These are phyloP conservation scores for Ophthalmolycus amberensis DNA, from an alignment of 2,113 vertebrate species.

Conservation along the genomic window DNA sequence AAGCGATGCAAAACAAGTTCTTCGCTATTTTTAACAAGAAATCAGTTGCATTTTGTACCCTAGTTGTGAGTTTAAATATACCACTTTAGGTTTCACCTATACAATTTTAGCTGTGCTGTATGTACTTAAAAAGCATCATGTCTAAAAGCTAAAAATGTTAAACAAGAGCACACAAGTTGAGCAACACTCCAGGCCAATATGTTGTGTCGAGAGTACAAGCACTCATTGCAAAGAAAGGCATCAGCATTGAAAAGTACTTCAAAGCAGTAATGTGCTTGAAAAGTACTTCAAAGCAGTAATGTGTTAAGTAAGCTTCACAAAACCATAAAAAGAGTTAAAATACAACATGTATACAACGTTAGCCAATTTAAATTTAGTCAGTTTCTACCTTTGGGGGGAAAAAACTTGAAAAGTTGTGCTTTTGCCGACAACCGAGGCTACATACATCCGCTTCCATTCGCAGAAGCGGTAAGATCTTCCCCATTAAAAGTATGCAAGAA, in stretches of 20 bases:
- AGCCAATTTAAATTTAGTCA: too few species aligned
- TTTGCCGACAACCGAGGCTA: neutral
- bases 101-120: neutral
- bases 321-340: neutral
- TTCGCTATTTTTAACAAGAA: neutral
- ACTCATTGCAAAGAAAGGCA: neutral
- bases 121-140: neutral
- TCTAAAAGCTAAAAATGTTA: neutral
- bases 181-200: neutral
- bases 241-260: neutral
- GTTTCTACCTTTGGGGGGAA: neutral
- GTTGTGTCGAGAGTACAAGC: neutral
- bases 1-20: neutral
- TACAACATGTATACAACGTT: too few species aligned
- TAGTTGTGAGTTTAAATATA: neutral
- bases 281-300: neutral
- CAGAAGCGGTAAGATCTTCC: too few species aligned
- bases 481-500: neutral
- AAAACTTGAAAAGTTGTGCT: neutral
- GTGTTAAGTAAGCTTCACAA: neutral
- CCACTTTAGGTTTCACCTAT: too few species aligned
- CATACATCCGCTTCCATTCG: neutral
- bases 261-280: neutral
- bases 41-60: neutral
- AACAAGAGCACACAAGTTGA: neutral